Base-by-base conservation (phyloP, 2,888 invertebrate genomes). In the Brassicogethes aeneus region DNA sequence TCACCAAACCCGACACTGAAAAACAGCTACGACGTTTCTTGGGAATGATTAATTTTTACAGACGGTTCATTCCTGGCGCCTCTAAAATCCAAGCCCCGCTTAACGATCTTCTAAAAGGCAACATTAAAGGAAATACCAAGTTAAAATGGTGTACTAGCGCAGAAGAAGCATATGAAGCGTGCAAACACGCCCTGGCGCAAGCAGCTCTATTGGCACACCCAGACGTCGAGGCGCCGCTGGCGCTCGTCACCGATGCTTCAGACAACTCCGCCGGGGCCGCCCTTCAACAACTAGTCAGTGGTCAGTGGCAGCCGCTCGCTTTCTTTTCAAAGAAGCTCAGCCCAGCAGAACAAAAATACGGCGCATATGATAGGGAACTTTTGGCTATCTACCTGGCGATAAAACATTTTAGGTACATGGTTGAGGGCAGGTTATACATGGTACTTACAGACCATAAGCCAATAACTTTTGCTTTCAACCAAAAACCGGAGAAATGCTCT, bases 361-460 rank as follows among this genome's bases (percentile, higher is more conserved):
- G 41, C 32, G 16, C 45, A 2, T 45, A 45, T 17, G 45, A 45
- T 31, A 15, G 41, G 2, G 43, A 45, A 33, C 16, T 45, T 15
- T 13, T 37, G 5, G 47, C 46, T 10, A 35, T 44, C 8, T 47
- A 44, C 29, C 12, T 14, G 29, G 39, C 36, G n/a, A 29, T 48
- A 7, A 40, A 36, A 16, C 35, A 43, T 36, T 48, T 46, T 35
- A 8, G 34, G 39, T 35, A 44, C 13, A 36, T 32, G 8, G 2
- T 48, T 2, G 42, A 48, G 17, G 43, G 36, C 3, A 38, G 32
- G 14, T 7, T 3, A 3, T 46, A 44, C 13, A 16, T 12, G 2
- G 42, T 42, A n/a, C 30, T 16, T 2, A 66, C 64, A 0, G 64
- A 65, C 50, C 66, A 62, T 42, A 64, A 62, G 34, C 64, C 62